These are phyloP conservation scores for Raja brachyura DNA, from an alignment of 2,113 vertebrate genomes.

Conservation along the genomic window DNA sequence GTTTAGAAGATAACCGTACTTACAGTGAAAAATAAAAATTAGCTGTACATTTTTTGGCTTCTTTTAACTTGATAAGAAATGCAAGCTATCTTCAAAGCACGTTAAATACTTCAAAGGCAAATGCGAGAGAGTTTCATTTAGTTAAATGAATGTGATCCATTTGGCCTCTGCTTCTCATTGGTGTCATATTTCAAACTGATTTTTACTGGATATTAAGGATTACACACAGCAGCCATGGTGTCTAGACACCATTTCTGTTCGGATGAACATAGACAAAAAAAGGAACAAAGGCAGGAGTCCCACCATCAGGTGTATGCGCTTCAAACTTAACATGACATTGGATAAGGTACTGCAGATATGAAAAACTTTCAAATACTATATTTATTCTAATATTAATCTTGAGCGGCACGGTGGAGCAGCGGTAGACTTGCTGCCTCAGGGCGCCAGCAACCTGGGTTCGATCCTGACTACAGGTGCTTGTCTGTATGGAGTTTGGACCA, in stretches of 20 bases:
- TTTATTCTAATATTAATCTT: not conserved
- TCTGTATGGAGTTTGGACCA: too few relatives aligned
- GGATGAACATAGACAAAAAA: slow-evolving; percentile 79
- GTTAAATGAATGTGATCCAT: slow-evolving; percentile 65
- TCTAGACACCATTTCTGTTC: slow-evolving; percentile 93
- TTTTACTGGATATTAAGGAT: slow-evolving; percentile 85
- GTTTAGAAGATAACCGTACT: not conserved
- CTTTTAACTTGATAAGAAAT: not conserved
- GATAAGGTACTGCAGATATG: not conserved
- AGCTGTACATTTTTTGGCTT: not conserved
- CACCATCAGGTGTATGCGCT: not conserved
- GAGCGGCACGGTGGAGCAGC: too few relatives aligned
- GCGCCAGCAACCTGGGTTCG: too few relatives aligned
- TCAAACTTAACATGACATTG: not conserved
- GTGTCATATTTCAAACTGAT: slow-evolving; percentile 86
- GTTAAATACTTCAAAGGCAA: slow-evolving; percentile 27
- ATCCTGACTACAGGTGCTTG: too few relatives aligned
- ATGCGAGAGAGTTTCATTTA: slow-evolving; percentile 52
- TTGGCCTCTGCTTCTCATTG: slow-evolving; percentile 61
- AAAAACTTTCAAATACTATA: not conserved
- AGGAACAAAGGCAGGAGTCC: slow-evolving; percentile 51
- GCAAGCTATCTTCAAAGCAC: not conserved
- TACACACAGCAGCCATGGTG: slow-evolving; percentile 84
- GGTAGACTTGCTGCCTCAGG: too few relatives aligned
- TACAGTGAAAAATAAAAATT: not conserved